Evolutionary conservation across 2,888 invertebrate species (phyloP), one percentile per base, ranked within the genome.

Genomic region (Coelinius sp.): DNA sequence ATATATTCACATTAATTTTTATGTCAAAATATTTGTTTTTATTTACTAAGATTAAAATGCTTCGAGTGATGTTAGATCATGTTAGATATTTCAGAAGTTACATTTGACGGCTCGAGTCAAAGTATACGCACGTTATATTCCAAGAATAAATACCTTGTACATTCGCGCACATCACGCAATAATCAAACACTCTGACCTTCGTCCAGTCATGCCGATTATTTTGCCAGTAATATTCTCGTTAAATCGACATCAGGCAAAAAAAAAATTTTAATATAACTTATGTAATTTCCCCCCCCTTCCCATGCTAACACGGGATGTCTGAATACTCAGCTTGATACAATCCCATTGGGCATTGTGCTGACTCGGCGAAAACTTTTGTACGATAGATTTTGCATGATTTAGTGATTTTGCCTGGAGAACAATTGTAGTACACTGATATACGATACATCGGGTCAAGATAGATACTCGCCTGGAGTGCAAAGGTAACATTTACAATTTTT

Each of bases 321-420:
- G 46, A 49, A 20, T 20, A 44, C 44, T 6, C 31, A 3, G 20
- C 1, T 8, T 20, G 20, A 49, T 49, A 2, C 35, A 71, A 41
- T 69, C 67, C 46, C 56, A 68, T 71, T 68, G 70, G 68, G 68
- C 67, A 71, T 71, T 64, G 73, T 73, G 71, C 68, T 49, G 46
- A 49, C 46, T 49, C 14, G 20, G 20, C 20, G 10, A 20, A 73
- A 71, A 75, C 69, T 71, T 75, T 69, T 73, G 73, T 67, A 71
- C 70, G 73, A 69, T 75, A 68, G 35, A 56, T 64, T 25, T 63
- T 35, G 5, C 67, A 74, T 75, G 75, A 75, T 75, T 75, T 74
- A 75, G 65, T 53, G 69, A n/a, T 68, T 62, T 63, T 46, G 25
- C 64, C 64, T 53, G 67, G 71, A 64, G 68, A 67, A 71, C 71